Evolutionary conservation across 2,113 vertebrate species (phyloP), one percentile per base, ranked within the genome.

Genomic region (Spermophilus dauricus): DNA sequence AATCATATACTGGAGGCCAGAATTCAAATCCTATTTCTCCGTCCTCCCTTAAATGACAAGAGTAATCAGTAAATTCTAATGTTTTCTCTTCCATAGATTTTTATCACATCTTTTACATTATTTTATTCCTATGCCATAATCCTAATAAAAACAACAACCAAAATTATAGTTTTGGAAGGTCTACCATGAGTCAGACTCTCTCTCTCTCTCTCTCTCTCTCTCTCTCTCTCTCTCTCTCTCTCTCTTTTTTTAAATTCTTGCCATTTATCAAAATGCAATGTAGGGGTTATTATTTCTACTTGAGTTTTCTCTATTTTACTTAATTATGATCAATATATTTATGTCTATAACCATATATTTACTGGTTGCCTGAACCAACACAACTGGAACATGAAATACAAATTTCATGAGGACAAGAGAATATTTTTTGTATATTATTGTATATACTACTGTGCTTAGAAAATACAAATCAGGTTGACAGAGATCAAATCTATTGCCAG

Each of bases 201-300:
- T 51, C 48, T 51, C 48, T 51, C 12, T 51, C 48, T 13, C 48
- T 51, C 48, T 51, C 48, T 51, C 48, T 13, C 48, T 51, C 48
- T 51, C 48, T 13, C 48, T 85, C 58, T n/a, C n/a, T n/a, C n/a
- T n/a, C n/a, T n/a, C n/a, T n/a, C n/a, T n/a, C n/a, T n/a, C n/a
- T n/a, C n/a, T n/a, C n/a, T n/a, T n/a, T n/a, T n/a, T n/a, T n/a
- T 81, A 77, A 86, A 89, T 82, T 75, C 56, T 85, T 89, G 37
- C 45, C 26, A 48, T 18, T 63, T 42, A 53, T 30, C 45, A 45
- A 45, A 45, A 69, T 51, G 48, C 4, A 82, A 48, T 86, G 58
- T 34, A 63, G 8, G 14, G 2, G 4, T 92, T 85, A 28, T 80
- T 30, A 45, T 0, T 8, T 48, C 30, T 39, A 17, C 17, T 75